phyloP scores from a whole-genome alignment of 2,888 invertebrate species.

The Drosophila ustulata region DNA sequence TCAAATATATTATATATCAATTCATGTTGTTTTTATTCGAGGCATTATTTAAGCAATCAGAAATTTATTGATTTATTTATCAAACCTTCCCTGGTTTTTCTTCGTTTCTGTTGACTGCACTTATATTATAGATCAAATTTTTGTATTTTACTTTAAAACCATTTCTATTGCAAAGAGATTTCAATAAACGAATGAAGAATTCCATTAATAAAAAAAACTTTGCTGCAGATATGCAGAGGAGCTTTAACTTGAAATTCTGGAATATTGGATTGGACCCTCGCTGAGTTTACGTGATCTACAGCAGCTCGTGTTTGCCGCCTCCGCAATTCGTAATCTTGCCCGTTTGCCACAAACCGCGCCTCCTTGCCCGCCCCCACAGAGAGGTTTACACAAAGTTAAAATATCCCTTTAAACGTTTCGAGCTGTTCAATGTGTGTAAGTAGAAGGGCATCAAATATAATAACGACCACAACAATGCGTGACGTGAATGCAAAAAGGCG shows the following conservation, averaged over 20 bases:
- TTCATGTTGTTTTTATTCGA: too few relatives aligned
- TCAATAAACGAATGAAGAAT: too few relatives aligned
- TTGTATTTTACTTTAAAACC: too few relatives aligned
- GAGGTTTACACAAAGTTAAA: slow-evolving; percentile 48
- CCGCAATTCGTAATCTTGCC: not conserved
- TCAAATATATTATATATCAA: too few relatives aligned
- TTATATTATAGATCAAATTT: too few relatives aligned
- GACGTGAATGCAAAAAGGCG: slow-evolving; percentile 54
- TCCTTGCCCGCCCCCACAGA: not conserved
- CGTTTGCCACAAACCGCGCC: not conserved
- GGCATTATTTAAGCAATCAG: too few relatives aligned
- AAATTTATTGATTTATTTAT: too few relatives aligned
- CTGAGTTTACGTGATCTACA: slow-evolving; percentile 39
- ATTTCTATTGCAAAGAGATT: too few relatives aligned
- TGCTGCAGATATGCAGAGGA: not conserved
- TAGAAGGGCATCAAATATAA: slow-evolving; percentile 64
- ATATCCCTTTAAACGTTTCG: slow-evolving; percentile 58
- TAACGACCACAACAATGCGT: slow-evolving; percentile 72
- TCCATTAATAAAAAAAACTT: too few relatives aligned
- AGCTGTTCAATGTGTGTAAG: slow-evolving; percentile 34
- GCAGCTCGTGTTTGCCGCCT: slow-evolving; percentile 2
- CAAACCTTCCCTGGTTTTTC: too few relatives aligned
- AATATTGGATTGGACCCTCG: slow-evolving; percentile 18
- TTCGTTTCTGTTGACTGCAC: too few relatives aligned
- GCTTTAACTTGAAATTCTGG: not conserved